Evolutionary conservation across 92 coral and sea anemone species (phyloP).

Genomic region (Paragorgia papillata): DNA sequence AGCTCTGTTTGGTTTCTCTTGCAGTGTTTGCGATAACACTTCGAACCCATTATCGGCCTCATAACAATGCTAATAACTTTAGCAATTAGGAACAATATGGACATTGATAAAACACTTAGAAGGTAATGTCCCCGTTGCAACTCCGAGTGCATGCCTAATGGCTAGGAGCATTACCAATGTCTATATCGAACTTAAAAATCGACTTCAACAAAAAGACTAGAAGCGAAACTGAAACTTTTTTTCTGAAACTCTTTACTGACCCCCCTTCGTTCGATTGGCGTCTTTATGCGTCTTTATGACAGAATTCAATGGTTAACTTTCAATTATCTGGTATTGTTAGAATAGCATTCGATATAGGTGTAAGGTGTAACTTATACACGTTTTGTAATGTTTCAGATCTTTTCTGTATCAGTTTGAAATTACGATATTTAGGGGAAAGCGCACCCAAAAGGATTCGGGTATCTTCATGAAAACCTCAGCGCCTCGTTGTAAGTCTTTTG

Average conservation of each 20-base stretch:
- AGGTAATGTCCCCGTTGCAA: constrained; percentile 38
- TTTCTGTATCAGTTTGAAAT: constrained; percentile 2
- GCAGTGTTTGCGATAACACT: constrained; percentile 74
- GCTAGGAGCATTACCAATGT: not conserved
- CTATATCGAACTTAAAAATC: not conserved
- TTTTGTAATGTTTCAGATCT: not conserved
- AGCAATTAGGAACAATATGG: constrained; percentile 96
- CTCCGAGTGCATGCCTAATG: constrained; percentile 29
- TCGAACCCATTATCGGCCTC: constrained; percentile 69
- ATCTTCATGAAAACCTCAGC: not conserved
- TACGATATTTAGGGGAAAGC: too few relatives aligned
- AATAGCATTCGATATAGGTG: not conserved
- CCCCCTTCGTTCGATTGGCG: constrained; percentile 41
- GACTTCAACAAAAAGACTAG: not conserved
- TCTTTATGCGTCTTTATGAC: constrained; percentile 30
- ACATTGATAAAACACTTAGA: constrained; percentile 58
- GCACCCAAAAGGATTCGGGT: too few relatives aligned
- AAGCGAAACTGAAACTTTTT: not conserved
- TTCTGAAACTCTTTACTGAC: not conserved
- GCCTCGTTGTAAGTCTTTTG: not conserved
- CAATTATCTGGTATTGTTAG: constrained; percentile 41
- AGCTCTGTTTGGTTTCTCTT: constrained; percentile 47
- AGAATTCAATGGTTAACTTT: constrained; percentile 27
- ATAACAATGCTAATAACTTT: constrained; percentile 90
- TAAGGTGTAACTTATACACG: not conserved